Evolutionary conservation across 2,888 invertebrate species (phyloP).

Genomic region (Apamea anceps): DNA sequence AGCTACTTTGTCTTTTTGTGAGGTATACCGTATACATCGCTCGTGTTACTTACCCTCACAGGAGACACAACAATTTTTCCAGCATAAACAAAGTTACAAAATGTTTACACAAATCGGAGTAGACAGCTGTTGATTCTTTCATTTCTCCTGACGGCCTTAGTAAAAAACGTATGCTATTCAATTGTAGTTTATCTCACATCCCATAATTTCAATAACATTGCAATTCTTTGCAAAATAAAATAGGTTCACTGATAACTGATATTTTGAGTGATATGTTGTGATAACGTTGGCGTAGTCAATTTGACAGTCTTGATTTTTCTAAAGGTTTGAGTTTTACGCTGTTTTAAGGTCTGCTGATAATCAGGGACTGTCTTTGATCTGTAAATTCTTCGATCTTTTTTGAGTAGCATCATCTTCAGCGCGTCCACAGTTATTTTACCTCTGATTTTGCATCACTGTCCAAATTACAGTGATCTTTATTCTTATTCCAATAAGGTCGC

Average conservation of each 20-base stretch:
- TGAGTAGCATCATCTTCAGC: neutral
- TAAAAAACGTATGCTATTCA: neutral
- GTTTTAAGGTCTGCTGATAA: neutral
- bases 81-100: neutral
- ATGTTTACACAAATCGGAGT: neutral
- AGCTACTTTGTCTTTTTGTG: neutral
- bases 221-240: neutral
- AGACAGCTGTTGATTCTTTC: constrained; percentile 10
- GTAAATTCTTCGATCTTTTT: neutral
- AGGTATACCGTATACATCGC: neutral
- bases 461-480: neutral
- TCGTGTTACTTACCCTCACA: constrained; percentile 11
- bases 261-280: constrained; percentile 11
- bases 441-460: neutral
- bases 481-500: neutral
- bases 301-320: constrained; percentile 40
- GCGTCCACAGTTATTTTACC: neutral
- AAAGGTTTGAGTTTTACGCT: neutral
- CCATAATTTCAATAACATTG: constrained; percentile 39
- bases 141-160: constrained; percentile 8
- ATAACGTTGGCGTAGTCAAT: constrained; percentile 34
- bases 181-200: neutral
- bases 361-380: constrained; percentile 27
- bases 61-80: neutral
- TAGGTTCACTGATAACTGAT: neutral